phyloP scores from a whole-genome alignment of 2,797 vertebrate genomes.

The Enteromius trimaculatus region DNA sequence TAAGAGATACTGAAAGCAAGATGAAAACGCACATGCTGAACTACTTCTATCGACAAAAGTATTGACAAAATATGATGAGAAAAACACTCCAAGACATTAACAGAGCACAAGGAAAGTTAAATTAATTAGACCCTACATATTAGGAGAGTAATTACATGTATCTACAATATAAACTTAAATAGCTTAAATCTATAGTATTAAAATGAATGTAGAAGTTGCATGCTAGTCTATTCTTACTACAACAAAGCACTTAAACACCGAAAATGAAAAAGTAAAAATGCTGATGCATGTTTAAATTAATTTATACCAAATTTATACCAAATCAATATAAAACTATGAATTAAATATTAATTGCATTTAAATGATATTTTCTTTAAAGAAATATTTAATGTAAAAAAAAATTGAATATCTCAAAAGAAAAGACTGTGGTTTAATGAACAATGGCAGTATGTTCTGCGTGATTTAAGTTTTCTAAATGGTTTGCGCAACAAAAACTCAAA shows the following conservation, averaged over 20 bases:
- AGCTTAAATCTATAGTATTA: neutral
- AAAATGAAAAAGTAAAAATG: neutral
- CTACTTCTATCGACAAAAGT: neutral
- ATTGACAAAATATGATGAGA: neutral
- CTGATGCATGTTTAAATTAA: neutral
- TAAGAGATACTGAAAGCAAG: neutral
- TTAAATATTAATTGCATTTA: neutral
- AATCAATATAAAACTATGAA: no score
- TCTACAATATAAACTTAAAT: neutral
- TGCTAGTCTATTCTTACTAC: neutral
- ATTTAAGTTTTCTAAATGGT: constrained; percentile 33
- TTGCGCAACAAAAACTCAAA: constrained; percentile 24
- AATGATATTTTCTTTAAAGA: neutral
- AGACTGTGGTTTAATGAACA: neutral
- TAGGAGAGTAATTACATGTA: neutral
- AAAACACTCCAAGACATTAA: neutral
- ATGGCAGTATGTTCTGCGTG: neutral
- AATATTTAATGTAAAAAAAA: neutral
- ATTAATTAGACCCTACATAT: neutral
- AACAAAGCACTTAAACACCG: neutral
- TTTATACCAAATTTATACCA: neutral
- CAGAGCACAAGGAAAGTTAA: neutral
- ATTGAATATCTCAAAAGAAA: neutral
- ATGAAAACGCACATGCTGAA: neutral
- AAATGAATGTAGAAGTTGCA: neutral